Evolutionary conservation across 2,888 invertebrate species (phyloP), one percentile per base, ranked within the genome.

Genomic region (Aspidiotus destructor): DNA sequence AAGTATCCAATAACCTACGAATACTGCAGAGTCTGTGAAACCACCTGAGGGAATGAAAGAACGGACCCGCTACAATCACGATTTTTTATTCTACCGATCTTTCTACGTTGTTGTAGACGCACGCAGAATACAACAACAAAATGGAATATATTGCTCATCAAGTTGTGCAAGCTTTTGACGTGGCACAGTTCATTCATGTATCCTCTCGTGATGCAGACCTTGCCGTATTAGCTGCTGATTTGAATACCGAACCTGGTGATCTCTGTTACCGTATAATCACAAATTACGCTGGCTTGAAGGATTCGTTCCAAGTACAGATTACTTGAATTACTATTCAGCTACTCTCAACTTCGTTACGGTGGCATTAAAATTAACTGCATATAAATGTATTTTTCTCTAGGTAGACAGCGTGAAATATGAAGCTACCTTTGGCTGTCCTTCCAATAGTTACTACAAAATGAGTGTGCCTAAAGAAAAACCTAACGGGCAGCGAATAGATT

Each of bases 81-180:
- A 28, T 3, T 28, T 28, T 28, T 28, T 28, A 28, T 28, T 28
- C 28, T 1, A 28, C 28, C 28, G 6, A 48, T 6, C 10, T 3
- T 13, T 48, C 48, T 42, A 60, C 40, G 58, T 68, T 64, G 70
- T 80, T 81, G 57, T 77, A 93, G 92, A 81, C 98, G 67, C 97
- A 97, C 80, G 98, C 97, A 0, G 94, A 96, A 79, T 98, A 98
- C 75, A 84, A 90, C 76, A 81, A 83, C 52, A 83, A 85, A 71
- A 96, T 97, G 76, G 89, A 89, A 73, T 99, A 99, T 77, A 81
- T 87, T 73, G 89, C 94, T 54, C 99, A 99, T 78, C 83, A 99
- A 74, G 84, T 94, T 8, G 82, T 92, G 65, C 98, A 99, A 80
- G 92, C 96, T 0, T 92, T 91, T 76, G 93, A 98, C 75, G 88